These are phyloP conservation scores for Drosophila sechellia DNA, from an alignment of 1,140 invertebrate species.

Conservation along the genomic window DNA sequence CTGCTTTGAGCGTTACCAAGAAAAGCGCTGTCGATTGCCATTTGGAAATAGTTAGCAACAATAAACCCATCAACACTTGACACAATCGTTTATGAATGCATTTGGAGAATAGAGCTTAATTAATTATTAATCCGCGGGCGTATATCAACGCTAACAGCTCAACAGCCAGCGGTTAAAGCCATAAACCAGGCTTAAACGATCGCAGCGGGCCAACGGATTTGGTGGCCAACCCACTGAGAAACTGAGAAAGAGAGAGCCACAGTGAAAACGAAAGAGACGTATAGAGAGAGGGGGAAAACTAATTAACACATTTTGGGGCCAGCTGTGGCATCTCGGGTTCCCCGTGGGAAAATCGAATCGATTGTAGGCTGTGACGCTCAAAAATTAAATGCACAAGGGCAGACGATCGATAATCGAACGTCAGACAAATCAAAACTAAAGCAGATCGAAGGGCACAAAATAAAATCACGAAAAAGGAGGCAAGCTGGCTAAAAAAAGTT, in stretches of 20 bases:
- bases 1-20: constrained; percentile 26
- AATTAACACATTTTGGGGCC: constrained; percentile 75
- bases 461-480: constrained; percentile 13
- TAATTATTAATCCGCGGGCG: constrained; percentile 77
- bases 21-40: constrained; percentile 48
- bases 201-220: constrained; percentile 29
- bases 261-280: background rate
- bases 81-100: constrained; percentile 79
- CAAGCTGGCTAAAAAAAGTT: constrained; percentile 50
- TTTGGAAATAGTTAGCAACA: constrained; percentile 50
- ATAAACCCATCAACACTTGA: constrained; percentile 81
- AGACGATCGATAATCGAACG: constrained; percentile 67
- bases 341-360: constrained; percentile 59
- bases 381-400: constrained; percentile 77
- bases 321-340: constrained; percentile 46
- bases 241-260: constrained; percentile 9
- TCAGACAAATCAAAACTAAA: constrained; percentile 66
- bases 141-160: constrained; percentile 64
- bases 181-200: constrained; percentile 43
- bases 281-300: constrained; percentile 33
- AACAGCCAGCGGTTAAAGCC: constrained; percentile 23
- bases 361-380: constrained; percentile 73
- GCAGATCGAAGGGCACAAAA: constrained; percentile 41
- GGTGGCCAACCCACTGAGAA: constrained; percentile 15
- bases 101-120: constrained; percentile 68